A percentile compares a stretch with the other conserved stretches of the same genome.
Conservation (phyloP, 2,797 vertebrate species). For the Ispidina lecontei region DNA sequence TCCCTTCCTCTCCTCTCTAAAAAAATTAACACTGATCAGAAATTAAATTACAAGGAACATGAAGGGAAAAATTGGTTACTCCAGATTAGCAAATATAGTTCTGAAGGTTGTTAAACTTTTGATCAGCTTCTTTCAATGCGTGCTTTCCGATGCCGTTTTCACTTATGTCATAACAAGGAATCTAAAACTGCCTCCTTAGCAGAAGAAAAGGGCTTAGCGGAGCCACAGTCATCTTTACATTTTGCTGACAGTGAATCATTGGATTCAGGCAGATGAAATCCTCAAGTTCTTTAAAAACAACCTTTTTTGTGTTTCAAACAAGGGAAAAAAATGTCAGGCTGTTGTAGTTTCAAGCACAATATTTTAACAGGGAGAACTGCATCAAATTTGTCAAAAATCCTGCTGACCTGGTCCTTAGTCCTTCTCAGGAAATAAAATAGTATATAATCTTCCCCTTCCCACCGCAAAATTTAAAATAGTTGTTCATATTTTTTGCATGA, state of each 20-base stretch:
- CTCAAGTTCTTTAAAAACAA: neutral
- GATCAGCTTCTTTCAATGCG: neutral
- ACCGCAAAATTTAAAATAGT: neutral
- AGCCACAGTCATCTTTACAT: conserved; percentile 7
- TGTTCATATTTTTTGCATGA: neutral
- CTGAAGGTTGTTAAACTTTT: neutral
- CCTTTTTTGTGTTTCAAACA: neutral
- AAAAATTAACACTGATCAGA: neutral
- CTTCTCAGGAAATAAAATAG: neutral
- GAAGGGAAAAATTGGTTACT: conserved; percentile 35
- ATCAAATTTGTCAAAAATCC: conserved; percentile 4
- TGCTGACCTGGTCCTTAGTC: neutral
- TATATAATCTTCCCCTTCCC: neutral
- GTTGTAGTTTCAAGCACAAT: neutral
- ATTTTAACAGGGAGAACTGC: neutral
- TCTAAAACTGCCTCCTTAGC: neutral
- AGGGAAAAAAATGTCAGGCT: neutral
- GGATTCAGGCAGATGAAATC: conserved; percentile 7
- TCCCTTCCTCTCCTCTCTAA: neutral
- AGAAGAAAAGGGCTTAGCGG: conserved; percentile 20
- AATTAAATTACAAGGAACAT: neutral
- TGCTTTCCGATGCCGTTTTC: conserved; percentile 15
- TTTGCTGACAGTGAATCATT: conserved; percentile 27
- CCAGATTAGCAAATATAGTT: conserved; percentile 9
- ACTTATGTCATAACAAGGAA: neutral